Conservation (phyloP, 2,797 vertebrate genomes). For the Gadopsis marmoratus region DNA sequence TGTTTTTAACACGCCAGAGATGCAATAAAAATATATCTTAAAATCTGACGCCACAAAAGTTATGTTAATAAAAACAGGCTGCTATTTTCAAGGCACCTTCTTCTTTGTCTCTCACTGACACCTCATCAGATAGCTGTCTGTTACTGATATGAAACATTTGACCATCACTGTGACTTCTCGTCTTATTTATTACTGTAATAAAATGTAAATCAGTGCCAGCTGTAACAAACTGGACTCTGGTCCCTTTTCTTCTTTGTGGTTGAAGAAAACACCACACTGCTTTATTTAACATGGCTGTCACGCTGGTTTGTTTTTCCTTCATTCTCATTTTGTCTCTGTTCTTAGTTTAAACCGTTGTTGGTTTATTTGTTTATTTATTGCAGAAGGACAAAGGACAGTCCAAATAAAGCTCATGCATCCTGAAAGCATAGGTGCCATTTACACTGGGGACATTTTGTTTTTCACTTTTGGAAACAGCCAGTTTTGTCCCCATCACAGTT, state of each 20-base stretch:
- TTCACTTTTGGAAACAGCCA: too few species aligned
- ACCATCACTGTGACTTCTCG: not conserved
- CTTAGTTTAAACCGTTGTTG: not conserved
- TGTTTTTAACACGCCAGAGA: conserved; percentile 3
- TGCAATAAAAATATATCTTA: not conserved
- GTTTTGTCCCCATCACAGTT: too few species aligned
- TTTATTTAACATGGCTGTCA: not conserved
- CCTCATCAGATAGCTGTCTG: conserved; percentile 7
- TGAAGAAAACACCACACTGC: not conserved
- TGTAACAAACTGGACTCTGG: conserved; percentile 22
- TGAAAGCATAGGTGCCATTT: too few species aligned
- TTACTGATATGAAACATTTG: conserved; percentile 12
- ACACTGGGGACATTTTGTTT: too few species aligned
- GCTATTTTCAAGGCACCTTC: not conserved
- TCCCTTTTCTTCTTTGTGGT: not conserved
- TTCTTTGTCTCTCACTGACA: not conserved
- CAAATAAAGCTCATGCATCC: too few species aligned
- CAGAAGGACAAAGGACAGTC: not conserved
- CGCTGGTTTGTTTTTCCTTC: not conserved
- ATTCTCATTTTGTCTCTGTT: not conserved
- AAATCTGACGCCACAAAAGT: not conserved
- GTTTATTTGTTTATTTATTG: not conserved
- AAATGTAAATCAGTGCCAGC: conserved; percentile 24
- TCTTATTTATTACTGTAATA: conserved; percentile 4
- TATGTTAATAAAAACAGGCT: not conserved